phyloP scores from a whole-genome alignment of 2,797 vertebrate genomes.

The Falco concolor region DNA sequence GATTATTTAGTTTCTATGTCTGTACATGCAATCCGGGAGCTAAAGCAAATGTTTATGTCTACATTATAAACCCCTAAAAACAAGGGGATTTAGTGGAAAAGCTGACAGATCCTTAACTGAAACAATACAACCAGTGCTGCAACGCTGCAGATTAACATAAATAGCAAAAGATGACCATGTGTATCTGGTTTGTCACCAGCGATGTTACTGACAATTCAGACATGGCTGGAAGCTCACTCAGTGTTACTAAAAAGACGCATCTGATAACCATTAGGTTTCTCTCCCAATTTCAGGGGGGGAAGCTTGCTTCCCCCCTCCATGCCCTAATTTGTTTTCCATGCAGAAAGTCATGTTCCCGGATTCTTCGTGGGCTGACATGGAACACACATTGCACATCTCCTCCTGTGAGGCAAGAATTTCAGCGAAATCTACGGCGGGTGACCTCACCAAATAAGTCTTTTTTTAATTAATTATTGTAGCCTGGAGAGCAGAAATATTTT shows the following conservation, averaged over 20 bases:
- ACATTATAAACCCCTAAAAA: slow-evolving; percentile 59
- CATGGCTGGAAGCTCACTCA: background rate
- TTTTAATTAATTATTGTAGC: slow-evolving; percentile 50
- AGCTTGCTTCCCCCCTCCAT: background rate
- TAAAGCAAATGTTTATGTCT: slow-evolving; percentile 62
- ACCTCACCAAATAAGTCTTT: slow-evolving; percentile 46
- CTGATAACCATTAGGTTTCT: background rate
- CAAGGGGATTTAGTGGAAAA: slow-evolving; percentile 57
- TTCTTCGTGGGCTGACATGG: background rate
- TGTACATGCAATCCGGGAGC: slow-evolving; percentile 7
- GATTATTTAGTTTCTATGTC: slow-evolving; percentile 35
- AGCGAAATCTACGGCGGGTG: background rate
- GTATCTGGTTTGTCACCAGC: background rate
- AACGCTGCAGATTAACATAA: background rate
- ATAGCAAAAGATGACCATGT: background rate
- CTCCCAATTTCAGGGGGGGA: background rate
- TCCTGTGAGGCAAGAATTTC: slow-evolving; percentile 3
- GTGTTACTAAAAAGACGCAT: background rate
- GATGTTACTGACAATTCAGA: background rate
- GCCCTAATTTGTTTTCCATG: slow-evolving; percentile 25
- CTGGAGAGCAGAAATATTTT: slow-evolving; percentile 33
- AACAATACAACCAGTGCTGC: slow-evolving; percentile 6
- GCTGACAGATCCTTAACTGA: slow-evolving; percentile 41
- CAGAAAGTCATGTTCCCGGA: background rate
- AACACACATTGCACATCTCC: background rate